phyloP scores from a whole-genome alignment of 2,113 vertebrate species.

The Scomber scombrus region DNA sequence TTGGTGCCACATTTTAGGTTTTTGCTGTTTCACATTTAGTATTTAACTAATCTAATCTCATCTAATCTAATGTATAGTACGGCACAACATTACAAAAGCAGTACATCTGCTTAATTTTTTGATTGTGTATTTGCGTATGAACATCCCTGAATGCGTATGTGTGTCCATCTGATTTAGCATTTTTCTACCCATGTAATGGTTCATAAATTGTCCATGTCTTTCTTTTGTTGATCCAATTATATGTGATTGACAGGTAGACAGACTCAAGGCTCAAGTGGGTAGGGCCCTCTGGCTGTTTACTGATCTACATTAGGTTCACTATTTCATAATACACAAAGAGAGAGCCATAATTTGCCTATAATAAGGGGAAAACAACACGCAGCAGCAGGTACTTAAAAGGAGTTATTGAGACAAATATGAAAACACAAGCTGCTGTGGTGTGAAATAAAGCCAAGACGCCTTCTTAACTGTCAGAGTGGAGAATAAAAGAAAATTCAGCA shows the following conservation, averaged over 20 bases:
- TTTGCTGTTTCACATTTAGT: no score
- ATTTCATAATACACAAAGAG: constrained; percentile 64
- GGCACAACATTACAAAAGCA: no score
- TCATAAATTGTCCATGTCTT: constrained; percentile 68
- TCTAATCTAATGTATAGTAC: no score
- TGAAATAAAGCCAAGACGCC: constrained; percentile 45
- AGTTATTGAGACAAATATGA: constrained; percentile 72
- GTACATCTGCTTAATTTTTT: no score
- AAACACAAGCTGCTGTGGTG: constrained; percentile 42
- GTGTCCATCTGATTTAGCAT: constrained; percentile 18
- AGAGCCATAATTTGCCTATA: constrained; percentile 74
- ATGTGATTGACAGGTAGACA: constrained; percentile 82
- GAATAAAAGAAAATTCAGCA: constrained; percentile 43
- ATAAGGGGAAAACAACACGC: constrained; percentile 66
- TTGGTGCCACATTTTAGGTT: no score
- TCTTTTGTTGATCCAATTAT: constrained; percentile 80
- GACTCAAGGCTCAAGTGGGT: constrained; percentile 54
- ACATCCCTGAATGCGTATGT: no score
- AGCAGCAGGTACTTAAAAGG: constrained; percentile 70
- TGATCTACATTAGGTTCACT: constrained; percentile 70
- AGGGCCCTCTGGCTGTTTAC: constrained; percentile 74
- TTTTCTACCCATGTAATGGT: constrained; percentile 57
- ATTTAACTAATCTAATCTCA: no score
- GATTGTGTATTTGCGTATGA: no score
- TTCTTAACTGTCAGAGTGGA: constrained; percentile 31